Evolutionary conservation across 2,797 vertebrate species (phyloP), one percentile per base, ranked within the genome.

Genomic region (Distichodus sexfasciatus): DNA sequence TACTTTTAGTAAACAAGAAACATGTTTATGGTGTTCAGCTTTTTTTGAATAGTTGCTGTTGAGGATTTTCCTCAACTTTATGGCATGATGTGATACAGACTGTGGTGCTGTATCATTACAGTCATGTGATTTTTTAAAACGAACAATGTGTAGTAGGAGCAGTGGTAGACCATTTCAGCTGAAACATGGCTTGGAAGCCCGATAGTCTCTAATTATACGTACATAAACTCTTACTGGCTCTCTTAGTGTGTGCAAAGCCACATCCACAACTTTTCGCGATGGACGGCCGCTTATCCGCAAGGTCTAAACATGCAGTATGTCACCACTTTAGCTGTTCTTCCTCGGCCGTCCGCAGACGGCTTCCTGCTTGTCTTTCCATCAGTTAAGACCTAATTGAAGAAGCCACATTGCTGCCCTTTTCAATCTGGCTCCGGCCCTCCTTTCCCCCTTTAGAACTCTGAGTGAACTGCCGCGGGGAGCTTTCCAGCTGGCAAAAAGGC

Each of bases 241-340:
- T 51, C 76, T 70, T 74, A 57, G 71, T 55, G 57, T 78, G 74
- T 43, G 62, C 67, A 47, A 69, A 80, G 73, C 78, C 80, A 62
- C 78, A 76, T 78, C 68, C 76, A 76, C 48, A 48, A 70, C 71
- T 72, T 33, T 58, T 33, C 57, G 60, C 57, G 46, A 66, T 44
- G 64, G 68, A 71, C 69, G 53, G 68, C 66, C 36, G 58, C 55
- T 65, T 73, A 62, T 79, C 77, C 77, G 50, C 75, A 74, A 72
- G 46, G 58, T 66, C 66, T 54, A 79, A 78, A 84, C 78, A 77
- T 69, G 55, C 50, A 38, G 59, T 66, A 64, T 74, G 73, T 81
- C 82, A 76, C 70, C 79, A 73, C 83, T 76, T 58, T 75, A 65
- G 67, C 51, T 35, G 66, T 47, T 64, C 79, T 78, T 84, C 77